A percentile compares a stretch with the other conserved stretches of the same genome.
Conservation (phyloP, 1,140 invertebrate species). For the Fopius arisanus region DNA sequence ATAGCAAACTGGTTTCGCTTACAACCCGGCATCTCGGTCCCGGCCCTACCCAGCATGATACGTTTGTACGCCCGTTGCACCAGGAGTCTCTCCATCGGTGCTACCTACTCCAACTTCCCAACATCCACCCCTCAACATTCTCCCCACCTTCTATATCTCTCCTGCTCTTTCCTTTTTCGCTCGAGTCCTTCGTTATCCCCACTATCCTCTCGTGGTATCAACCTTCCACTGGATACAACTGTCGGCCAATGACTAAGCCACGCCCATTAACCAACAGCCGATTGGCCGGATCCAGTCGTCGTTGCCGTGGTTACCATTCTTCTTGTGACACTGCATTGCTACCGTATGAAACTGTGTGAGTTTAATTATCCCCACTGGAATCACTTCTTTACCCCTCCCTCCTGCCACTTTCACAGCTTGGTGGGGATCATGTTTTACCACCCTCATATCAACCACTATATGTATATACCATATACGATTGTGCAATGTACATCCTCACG, state of each 20-base stretch:
- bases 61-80: slow-evolving; percentile 58
- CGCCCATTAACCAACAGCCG: slow-evolving; percentile 49
- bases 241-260: slow-evolving; percentile 54
- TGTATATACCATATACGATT: background rate
- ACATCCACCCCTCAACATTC: background rate
- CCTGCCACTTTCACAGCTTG: too few relatives aligned
- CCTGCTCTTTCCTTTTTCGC: background rate
- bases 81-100: slow-evolving; percentile 40
- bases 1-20: slow-evolving; percentile 67
- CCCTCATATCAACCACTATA: background rate
- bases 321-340: slow-evolving; percentile 45
- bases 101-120: slow-evolving; percentile 29
- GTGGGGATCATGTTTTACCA: background rate
- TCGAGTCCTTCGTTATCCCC: background rate
- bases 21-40: slow-evolving; percentile 63
- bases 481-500: background rate
- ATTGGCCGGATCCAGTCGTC: slow-evolving; percentile 60
- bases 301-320: slow-evolving; percentile 59
- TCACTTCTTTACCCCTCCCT: background rate
- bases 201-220: background rate
- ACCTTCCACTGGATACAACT: slow-evolving; percentile 18
- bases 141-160: too few relatives aligned
- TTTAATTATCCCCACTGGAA: slow-evolving; percentile 59
- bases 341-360: slow-evolving; percentile 47
- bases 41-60: slow-evolving; percentile 65